Percentiles rank a stretch among this genome's conserved stretches.
Conservation (phyloP, 2,888 invertebrate genomes). For the Chelonus formosanus region DNA sequence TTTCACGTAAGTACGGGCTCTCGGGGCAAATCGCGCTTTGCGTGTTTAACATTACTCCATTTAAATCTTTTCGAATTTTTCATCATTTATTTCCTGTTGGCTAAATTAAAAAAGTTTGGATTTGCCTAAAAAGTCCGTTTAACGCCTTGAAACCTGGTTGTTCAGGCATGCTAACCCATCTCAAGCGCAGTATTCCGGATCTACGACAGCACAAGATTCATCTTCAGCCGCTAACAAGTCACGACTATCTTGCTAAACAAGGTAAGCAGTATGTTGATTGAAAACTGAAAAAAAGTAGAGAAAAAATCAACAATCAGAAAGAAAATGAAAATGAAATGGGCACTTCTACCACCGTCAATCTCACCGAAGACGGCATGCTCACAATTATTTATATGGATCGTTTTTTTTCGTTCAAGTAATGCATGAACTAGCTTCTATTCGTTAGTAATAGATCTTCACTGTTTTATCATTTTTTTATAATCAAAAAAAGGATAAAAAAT, state of each 20-base stretch:
- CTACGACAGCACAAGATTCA: slow-evolving; percentile 79
- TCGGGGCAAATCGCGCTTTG: slow-evolving; percentile 46
- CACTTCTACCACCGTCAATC: not conserved
- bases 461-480: too few species aligned
- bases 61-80: not conserved
- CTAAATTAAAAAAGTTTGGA: slow-evolving; percentile 10
- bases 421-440: not conserved
- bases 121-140: not conserved
- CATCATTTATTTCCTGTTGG: slow-evolving; percentile 10
- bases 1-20: slow-evolving; percentile 22
- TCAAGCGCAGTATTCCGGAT: slow-evolving; percentile 89
- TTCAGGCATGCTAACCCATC: slow-evolving; percentile 88
- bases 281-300: slow-evolving; percentile 17
- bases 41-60: slow-evolving; percentile 39
- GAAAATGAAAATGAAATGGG: slow-evolving; percentile 10
- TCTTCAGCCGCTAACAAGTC: slow-evolving; percentile 80
- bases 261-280: slow-evolving; percentile 52
- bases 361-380: not conserved
- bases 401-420: not conserved
- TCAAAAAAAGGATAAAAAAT: too few species aligned
- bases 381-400: slow-evolving; percentile 9
- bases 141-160: slow-evolving; percentile 61
- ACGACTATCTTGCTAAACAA: slow-evolving; percentile 67
- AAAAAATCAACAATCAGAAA: slow-evolving; percentile 24
- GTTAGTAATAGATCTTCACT: too few species aligned